Evolutionary conservation across 35 echinoderm and acorn worm species (phyloP), one percentile per base, ranked within the genome.

Genomic region (Diadema setosum): DNA sequence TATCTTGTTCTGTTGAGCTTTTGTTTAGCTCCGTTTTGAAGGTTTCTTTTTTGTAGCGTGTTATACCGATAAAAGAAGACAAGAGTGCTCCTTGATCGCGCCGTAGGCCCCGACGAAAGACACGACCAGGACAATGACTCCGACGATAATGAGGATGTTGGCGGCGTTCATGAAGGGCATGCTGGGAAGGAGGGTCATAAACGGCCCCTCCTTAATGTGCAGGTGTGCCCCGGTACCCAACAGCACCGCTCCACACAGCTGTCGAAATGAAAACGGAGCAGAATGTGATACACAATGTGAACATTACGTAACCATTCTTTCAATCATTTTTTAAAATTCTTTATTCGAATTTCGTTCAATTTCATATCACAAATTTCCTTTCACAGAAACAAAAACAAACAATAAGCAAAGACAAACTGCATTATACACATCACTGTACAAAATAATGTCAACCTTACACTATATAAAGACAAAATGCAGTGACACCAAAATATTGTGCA

Each of bases 141-240:
- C 93, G 11, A 87, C 83, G 6, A 91, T 43, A 17, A 95, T 95
- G 30, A 74, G 55, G 23, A 95, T 12, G 9, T 80, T 91, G 1
- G 88, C 93, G 15, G 84, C 93, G 70, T 90, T 95, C 15, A 86
- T 43, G 70, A 95, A 95, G n/a, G 88, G 84, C 65, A 93, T 63
- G 75, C 94, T 97, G 43, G 90, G 90, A 24, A 97, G 39, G 12
- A 97, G 63, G 42, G 94, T 93, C 17, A 91, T 89, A 30, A 84
- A 93, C 3, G 82, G 81, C 8, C 91, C 91, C 56, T 93, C 91
- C 11, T 85, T 93, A 0, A 82, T 65, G 44, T 86, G 58, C 1
- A 97, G 40, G 17, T 90, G 84, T n/a, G 87, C 56, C 21, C 94
- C 94, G 16, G 84, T 35, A 5, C 42, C 91, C 17, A 97, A 59